Conservation (phyloP, 2,797 vertebrate species). For the Neosilurus mollespiculum region DNA sequence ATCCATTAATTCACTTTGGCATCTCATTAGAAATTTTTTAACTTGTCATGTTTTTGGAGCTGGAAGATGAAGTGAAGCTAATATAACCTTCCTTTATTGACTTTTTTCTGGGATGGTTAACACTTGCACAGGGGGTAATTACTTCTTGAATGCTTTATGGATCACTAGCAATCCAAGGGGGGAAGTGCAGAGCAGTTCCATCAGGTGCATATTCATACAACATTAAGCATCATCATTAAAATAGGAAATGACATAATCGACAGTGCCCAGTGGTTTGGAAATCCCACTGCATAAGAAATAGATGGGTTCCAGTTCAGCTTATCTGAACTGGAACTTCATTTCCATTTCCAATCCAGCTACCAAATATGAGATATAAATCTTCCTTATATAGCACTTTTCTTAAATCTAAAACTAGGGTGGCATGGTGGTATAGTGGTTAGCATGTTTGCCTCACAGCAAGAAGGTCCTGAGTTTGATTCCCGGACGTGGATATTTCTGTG, state of each 20-base stretch:
- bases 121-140: constrained; percentile 34
- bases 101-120: background rate
- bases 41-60: background rate
- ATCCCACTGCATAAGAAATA: background rate
- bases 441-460: too few relatives aligned
- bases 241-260: background rate
- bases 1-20: background rate
- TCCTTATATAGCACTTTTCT: background rate
- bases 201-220: background rate
- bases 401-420: background rate
- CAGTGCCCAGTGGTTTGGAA: background rate
- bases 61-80: background rate
- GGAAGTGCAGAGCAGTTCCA: constrained; percentile 50
- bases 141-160: constrained; percentile 42
- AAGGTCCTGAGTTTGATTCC: too few relatives aligned
- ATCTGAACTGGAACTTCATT: background rate
- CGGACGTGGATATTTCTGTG: too few relatives aligned
- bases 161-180: constrained; percentile 67
- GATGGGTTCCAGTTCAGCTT: background rate
- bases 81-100: constrained; percentile 14
- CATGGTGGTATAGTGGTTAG: too few relatives aligned
- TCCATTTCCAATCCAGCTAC: background rate
- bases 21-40: background rate
- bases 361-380: constrained; percentile 1
- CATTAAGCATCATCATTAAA: constrained; percentile 8